Percentiles rank a stretch among this genome's conserved stretches.
phyloP scores from a whole-genome alignment of 2,888 invertebrate genomes.

The Chromoteleia sp. region DNA sequence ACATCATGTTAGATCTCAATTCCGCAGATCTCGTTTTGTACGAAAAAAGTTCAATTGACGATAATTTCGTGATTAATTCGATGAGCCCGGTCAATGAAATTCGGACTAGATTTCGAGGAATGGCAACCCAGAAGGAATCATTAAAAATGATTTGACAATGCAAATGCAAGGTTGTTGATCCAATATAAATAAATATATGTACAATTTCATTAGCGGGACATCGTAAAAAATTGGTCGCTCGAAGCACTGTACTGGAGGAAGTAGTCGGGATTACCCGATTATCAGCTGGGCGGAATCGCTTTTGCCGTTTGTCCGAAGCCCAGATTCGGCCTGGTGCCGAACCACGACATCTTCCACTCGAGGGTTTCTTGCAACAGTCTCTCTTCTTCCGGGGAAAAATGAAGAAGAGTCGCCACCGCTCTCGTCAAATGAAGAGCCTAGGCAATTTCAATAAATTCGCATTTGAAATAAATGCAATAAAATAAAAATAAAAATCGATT shows the following conservation, averaged over 20 bases:
- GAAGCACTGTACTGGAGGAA: conserved; percentile 10
- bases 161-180: neutral
- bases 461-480: too few species aligned
- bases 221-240: neutral
- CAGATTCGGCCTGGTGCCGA: conserved; percentile 87
- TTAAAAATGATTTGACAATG: neutral
- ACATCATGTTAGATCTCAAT: too few species aligned
- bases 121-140: too few species aligned
- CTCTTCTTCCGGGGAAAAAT: conserved; percentile 95
- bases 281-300: conserved; percentile 87
- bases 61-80: too few species aligned
- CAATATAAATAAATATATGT: conserved; percentile 35
- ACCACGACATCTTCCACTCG: conserved; percentile 91
- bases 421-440: conserved; percentile 95
- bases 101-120: too few species aligned
- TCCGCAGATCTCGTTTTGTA: too few species aligned
- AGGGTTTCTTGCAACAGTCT: conserved; percentile 92
- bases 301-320: conserved; percentile 86
- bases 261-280: conserved; percentile 70
- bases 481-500: too few species aligned
- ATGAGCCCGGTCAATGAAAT: too few species aligned
- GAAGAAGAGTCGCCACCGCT: conserved; percentile 93
- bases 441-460: too few species aligned
- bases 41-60: too few species aligned
- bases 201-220: conserved; percentile 7